Base-by-base conservation (phyloP, 1,140 invertebrate species). In the Trialeurodes vaporariorum region DNA sequence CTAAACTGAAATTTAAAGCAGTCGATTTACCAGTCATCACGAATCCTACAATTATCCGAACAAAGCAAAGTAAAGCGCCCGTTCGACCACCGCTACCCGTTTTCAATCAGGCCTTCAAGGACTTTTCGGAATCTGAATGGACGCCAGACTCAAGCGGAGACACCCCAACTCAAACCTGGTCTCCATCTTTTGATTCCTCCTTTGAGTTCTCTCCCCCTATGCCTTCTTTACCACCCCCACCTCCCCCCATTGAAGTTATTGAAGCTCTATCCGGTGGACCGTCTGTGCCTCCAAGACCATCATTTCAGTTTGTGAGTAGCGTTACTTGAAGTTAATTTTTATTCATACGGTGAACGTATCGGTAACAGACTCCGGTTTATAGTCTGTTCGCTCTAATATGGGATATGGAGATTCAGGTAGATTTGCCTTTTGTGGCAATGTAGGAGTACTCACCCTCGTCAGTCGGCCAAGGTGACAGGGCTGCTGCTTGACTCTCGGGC, bases 161-260 rank as follows among this genome's bases (percentile, higher is more conserved):
- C n/a, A 49, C 5, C 34, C 17, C 5, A 9, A 49, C 34, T 5
- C 34, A 49, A 17, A 5, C 34, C 5, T 49, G 5, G 17, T 5
- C 5, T 5, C 17, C 34, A 49, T 9, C 17, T 17, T 49, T 49
- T 49, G 34, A 49, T 17, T 49, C 17, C 17, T 17, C 34, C 17
- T 5, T 9, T 49, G 34, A 49, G 5, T 49, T 49, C 17, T 89
- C 88, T 63, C 87, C 86, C 0, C 88, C 88, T 0, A 90, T 90
- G 88, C 88, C 88, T 2, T 82, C 81, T 22, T 82, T 87, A 66
- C 87, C 87, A n/a, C 86, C 88, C 1, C 88, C 88, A 9, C 84
- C 86, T n/a, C 86, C 85, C 12, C 86, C 87, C 0, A 72, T 79
- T 34, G 78, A 82, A 25, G 73, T 80, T 70, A 76, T 78, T 73